Conservation (phyloP, 2,113 vertebrate genomes). For the Australoheros scitulus region DNA sequence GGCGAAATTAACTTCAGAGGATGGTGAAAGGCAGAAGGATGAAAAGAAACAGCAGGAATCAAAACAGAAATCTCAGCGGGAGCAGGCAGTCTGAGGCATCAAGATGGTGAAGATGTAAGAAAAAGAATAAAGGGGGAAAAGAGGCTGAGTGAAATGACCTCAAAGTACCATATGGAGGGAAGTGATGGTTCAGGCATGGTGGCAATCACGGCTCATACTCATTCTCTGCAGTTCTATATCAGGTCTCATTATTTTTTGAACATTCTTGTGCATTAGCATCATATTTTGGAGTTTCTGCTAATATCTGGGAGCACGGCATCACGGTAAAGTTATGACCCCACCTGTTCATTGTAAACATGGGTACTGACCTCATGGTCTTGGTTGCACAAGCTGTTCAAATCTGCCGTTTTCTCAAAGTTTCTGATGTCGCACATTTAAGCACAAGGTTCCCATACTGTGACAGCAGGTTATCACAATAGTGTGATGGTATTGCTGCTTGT, state of each 20-base stretch:
- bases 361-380: not conserved
- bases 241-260: not conserved
- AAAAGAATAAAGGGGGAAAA: not conserved
- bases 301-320: not conserved
- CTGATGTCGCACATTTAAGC: not conserved
- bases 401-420: too few species aligned
- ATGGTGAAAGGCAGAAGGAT: not conserved
- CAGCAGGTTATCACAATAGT: not conserved
- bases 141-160: not conserved
- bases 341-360: not conserved
- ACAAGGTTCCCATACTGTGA: not conserved
- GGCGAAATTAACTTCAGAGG: conserved; percentile 32
- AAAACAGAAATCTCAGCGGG: not conserved
- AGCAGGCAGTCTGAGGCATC: not conserved
- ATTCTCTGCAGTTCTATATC: not conserved
- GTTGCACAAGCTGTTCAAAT: not conserved
- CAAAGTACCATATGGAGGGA: not conserved
- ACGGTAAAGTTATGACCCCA: not conserved
- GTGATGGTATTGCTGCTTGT: not conserved
- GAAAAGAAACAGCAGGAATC: not conserved
- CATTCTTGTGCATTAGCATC: not conserved
- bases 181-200: not conserved
- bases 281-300: not conserved
- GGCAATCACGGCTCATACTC: not conserved
- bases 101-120: not conserved